These are phyloP conservation scores for Seira musarum DNA, from an alignment of 2,888 invertebrate genomes.

Conservation along the genomic window DNA sequence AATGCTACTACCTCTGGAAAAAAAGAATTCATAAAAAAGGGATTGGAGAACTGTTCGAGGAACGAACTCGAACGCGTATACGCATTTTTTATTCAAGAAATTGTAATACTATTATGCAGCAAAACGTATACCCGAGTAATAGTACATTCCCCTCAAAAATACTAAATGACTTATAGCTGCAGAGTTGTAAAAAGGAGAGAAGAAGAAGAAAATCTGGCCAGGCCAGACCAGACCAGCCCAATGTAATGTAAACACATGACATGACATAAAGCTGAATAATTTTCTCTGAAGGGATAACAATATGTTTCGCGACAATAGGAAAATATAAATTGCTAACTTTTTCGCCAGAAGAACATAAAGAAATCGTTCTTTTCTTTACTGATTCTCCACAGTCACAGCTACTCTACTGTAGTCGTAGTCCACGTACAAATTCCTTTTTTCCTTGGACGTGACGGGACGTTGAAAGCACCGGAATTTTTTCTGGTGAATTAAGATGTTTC, in stretches of 20 bases:
- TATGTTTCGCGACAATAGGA: conserved; percentile 9
- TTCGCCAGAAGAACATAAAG: not conserved
- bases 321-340: conserved; percentile 14
- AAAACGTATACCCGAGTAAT: not conserved
- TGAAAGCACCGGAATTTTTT: not conserved
- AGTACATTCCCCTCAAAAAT: not conserved
- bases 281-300: conserved; percentile 5
- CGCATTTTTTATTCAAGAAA: conserved; percentile 7
- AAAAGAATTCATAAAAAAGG: conserved; percentile 1
- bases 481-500: not conserved
- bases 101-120: conserved; percentile 2
- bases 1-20: not conserved
- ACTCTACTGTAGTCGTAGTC: not conserved
- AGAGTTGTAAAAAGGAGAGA: not conserved
- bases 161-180: not conserved
- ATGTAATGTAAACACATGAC: conserved; percentile 12
- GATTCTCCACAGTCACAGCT: no score
- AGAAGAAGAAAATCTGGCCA: no score
- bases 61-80: not conserved
- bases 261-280: conserved; percentile 15
- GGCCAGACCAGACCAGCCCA: no score
- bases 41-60: not conserved
- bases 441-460: conserved; percentile 4
- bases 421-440: conserved; percentile 6
- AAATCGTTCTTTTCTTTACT: no score